phyloP scores from a whole-genome alignment of 2,797 vertebrate species.

The Tragelaphus eurycerus region DNA sequence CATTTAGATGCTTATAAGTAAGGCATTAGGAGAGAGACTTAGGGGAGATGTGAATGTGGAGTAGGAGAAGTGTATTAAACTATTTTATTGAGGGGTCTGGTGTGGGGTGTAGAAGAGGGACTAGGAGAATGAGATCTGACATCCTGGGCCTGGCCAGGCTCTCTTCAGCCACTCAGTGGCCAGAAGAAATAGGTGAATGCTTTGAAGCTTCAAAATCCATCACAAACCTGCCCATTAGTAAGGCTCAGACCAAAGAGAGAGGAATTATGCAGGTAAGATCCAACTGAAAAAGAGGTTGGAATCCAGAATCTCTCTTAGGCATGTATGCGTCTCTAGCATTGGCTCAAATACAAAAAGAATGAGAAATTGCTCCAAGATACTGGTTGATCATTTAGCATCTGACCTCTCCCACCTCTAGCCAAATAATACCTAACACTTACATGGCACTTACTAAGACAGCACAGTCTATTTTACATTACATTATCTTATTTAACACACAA shows the following conservation, averaged over 20 bases:
- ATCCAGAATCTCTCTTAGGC: not conserved
- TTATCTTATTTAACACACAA: not conserved
- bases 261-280: not conserved
- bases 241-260: not conserved
- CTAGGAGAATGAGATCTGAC: not conserved
- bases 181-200: not conserved
- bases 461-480: not conserved
- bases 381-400: not conserved
- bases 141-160: not conserved
- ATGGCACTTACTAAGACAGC: not conserved
- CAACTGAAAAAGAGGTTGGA: not conserved
- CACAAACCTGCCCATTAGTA: not conserved
- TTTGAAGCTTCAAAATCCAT: not conserved
- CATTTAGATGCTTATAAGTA: not conserved
- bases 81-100: not conserved
- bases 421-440: not conserved
- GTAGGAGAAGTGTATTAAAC: not conserved
- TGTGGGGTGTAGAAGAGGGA: not conserved
- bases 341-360: not conserved
- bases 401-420: not conserved
- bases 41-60: not conserved
- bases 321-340: not conserved
- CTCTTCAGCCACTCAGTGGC: not conserved
- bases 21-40: not conserved
- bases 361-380: not conserved